Percentiles rank a stretch among this genome's conserved stretches.
These are phyloP conservation scores for Malthinus seriepunctatus DNA, from an alignment of 2,888 invertebrate genomes.

Conservation along the genomic window DNA sequence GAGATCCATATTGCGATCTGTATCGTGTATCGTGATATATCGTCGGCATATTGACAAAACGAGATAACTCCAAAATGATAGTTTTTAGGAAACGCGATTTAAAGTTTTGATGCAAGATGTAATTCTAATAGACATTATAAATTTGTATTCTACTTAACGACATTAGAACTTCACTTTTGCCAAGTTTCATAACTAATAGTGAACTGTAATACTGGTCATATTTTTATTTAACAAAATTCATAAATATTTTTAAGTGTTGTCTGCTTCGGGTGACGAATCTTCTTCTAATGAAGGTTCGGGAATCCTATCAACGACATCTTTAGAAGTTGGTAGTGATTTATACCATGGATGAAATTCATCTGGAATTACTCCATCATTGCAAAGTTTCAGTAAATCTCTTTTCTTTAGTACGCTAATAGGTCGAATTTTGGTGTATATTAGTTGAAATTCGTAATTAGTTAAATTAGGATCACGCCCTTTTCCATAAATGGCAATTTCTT, in stretches of 20 bases:
- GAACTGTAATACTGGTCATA: too few species aligned
- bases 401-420: not conserved
- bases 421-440: not conserved
- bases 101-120: not conserved
- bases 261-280: not conserved
- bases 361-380: not conserved
- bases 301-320: not conserved
- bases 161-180: too few species aligned
- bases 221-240: not conserved
- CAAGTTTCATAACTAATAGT: too few species aligned
- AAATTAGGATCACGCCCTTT: not conserved
- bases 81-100: not conserved
- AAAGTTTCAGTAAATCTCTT: not conserved
- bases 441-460: not conserved
- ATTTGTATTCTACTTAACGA: too few species aligned
- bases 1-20: too few species aligned
- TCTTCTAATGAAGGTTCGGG: not conserved
- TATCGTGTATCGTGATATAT: too few species aligned
- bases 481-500: not conserved
- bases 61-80: not conserved
- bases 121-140: not conserved
- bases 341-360: not conserved
- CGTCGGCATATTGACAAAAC: not conserved
- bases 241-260: not conserved
- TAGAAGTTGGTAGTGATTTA: conserved; percentile 1